A percentile compares a stretch with the other conserved stretches of the same genome.
Evolutionary conservation across 2,797 vertebrate species (phyloP).

Genomic region (Enteromius fasciolatus): DNA sequence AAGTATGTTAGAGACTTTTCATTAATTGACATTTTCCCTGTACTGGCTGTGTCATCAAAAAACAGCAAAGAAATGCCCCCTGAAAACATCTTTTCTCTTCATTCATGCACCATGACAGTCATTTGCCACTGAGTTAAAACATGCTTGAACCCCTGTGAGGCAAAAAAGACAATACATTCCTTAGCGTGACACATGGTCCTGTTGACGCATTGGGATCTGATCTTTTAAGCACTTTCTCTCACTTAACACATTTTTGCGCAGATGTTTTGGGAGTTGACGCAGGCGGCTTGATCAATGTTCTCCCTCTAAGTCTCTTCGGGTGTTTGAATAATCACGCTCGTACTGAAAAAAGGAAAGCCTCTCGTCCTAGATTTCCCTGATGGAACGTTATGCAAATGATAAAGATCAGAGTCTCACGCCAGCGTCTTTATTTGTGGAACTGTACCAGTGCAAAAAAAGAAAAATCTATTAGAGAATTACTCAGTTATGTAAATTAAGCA

Average conservation of each 20-base stretch:
- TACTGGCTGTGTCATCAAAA: neutral
- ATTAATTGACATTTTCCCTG: neutral
- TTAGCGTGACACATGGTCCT: constrained; percentile 30
- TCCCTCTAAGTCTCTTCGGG: constrained; percentile 41
- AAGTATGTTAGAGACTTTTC: no score
- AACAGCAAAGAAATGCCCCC: no score
- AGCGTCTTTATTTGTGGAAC: constrained; percentile 27
- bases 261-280: constrained; percentile 53
- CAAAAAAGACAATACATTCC: constrained; percentile 16
- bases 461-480: constrained; percentile 7
- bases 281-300: constrained; percentile 53
- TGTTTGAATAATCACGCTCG: constrained; percentile 46
- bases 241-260: constrained; percentile 46
- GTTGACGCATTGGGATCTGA: constrained; percentile 46
- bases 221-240: constrained; percentile 55
- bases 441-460: constrained; percentile 28
- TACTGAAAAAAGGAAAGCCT: constrained; percentile 23
- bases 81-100: neutral
- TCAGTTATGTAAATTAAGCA: constrained; percentile 26
- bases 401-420: constrained; percentile 40
- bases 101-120: neutral
- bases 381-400: constrained; percentile 52
- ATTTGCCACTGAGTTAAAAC: constrained; percentile 10
- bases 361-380: constrained; percentile 46
- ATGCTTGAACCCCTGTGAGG: constrained; percentile 26